Evolutionary conservation across 2,888 invertebrate species (phyloP), one percentile per base, ranked within the genome.

Genomic region (Microctonus hyperodae): DNA sequence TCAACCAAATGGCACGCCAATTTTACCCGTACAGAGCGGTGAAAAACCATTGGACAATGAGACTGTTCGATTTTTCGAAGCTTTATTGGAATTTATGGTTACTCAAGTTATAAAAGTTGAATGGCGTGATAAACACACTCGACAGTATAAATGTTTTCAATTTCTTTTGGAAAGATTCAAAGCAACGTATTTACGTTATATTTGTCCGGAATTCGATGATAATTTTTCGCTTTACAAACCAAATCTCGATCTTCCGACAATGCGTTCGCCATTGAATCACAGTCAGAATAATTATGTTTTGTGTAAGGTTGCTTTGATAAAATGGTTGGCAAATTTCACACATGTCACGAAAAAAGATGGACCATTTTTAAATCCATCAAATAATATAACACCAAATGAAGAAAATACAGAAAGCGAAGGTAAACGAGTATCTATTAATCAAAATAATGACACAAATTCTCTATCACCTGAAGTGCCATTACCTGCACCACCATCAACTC

Each of bases 81-180:
- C 92, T 70, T 85, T 98, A 33, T 87, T 98, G 44, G 95, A 96
- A 74, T 92, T 90, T 76, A 96, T 97, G 92, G 95, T 97, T 5
- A 91, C 94, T 50, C 95, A 97, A 85, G 92, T 95, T 13, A 92
- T 93, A 1, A 93, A 93, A 83, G 88, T 97, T 65, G 94, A 95
- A 79, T 97, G 97, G 97, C 90, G 92, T 67, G 96, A 96, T 79
- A 90, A 92, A 80, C 88, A 90, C 56, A 89, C 91, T 31, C 89
- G 91, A 75, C 93, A 94, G 82, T 91, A 94, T 76, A 90, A 91
- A 79, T 92, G 94, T 76, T 97, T 98, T 85, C 92, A 92, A 70
- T 98, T 97, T 86, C 86, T 98, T 62, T 88, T 98, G 82, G 94
- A 97, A 81, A 92, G 92, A 78, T 97, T 98, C 81, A 96, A 96